phyloP scores from a whole-genome alignment of 2,113 vertebrate genomes.

The Elephas maximus region DNA sequence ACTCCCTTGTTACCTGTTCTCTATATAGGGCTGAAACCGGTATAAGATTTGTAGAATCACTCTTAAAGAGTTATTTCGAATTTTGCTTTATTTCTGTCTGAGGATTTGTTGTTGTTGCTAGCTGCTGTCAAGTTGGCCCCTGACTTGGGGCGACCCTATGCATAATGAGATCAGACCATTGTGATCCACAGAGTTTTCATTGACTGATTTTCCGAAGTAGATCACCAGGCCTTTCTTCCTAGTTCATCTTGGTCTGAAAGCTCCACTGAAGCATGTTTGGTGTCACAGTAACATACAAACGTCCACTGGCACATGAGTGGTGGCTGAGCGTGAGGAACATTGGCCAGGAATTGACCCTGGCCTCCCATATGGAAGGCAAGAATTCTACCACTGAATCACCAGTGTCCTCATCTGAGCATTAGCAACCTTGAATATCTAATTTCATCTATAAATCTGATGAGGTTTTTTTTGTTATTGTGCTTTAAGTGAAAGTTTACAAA shows the following conservation, averaged over 20 bases:
- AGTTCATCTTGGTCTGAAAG: neutral
- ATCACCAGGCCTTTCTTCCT: neutral
- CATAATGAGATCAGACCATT: no score
- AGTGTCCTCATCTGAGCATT: neutral
- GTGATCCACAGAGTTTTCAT: no score
- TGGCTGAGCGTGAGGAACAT: neutral
- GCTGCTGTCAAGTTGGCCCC: neutral
- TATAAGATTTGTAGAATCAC: neutral
- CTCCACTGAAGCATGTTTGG: neutral
- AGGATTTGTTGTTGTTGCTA: neutral
- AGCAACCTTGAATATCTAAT: neutral
- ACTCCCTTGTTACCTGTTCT: neutral
- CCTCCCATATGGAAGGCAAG: neutral
- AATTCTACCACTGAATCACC: neutral
- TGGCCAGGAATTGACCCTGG: neutral
- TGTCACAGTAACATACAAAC: neutral
- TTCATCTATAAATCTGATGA: neutral
- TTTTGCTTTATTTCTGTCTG: neutral
- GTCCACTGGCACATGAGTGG: neutral
- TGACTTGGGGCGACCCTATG: neutral
- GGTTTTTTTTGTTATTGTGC: no score
- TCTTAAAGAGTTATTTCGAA: conserved; percentile 39
- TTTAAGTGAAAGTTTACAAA: no score
- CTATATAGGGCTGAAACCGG: neutral
- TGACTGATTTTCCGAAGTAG: no score